A percentile compares a stretch with the other conserved stretches of the same genome.
These are phyloP conservation scores for Rotaria sp. DNA, from an alignment of 2,888 invertebrate species.

Conservation along the genomic window DNA sequence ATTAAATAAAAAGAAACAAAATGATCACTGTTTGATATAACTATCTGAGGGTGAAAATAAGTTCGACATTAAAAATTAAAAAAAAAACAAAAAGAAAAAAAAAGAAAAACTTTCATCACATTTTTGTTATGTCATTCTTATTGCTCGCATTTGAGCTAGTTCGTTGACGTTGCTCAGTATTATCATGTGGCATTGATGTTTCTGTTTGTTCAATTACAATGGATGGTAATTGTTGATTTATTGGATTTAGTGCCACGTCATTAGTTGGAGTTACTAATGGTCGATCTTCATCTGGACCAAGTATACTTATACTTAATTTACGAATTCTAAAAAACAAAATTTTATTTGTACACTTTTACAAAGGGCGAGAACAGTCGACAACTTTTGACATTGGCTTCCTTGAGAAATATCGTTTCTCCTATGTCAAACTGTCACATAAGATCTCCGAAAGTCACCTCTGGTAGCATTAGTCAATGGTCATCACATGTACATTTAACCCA, in stretches of 20 bases:
- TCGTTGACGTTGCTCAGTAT: not conserved
- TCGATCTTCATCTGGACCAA: conserved; percentile 7
- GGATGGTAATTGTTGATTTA: conserved; percentile 4
- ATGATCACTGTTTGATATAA: not conserved
- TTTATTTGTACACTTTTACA: too few species aligned
- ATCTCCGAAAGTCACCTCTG: too few species aligned
- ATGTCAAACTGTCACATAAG: too few species aligned
- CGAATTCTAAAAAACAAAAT: not conserved
- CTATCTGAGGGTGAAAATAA: not conserved
- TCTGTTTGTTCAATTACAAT: not conserved
- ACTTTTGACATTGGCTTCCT: too few species aligned
- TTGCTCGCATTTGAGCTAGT: not conserved
- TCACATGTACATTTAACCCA: too few species aligned
- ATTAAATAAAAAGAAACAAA: not conserved
- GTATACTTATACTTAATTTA: conserved; percentile 15
- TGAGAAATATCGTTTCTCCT: too few species aligned
- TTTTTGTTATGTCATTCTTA: not conserved
- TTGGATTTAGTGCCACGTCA: not conserved
- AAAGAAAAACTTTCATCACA: not conserved
- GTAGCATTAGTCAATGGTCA: too few species aligned
- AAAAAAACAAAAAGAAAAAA: not conserved
- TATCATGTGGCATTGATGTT: not conserved
- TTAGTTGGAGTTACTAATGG: not conserved
- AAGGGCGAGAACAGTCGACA: too few species aligned
- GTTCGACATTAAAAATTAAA: not conserved